Base-by-base conservation (phyloP, 1,140 invertebrate genomes). In the Euglossa dilemma region DNA sequence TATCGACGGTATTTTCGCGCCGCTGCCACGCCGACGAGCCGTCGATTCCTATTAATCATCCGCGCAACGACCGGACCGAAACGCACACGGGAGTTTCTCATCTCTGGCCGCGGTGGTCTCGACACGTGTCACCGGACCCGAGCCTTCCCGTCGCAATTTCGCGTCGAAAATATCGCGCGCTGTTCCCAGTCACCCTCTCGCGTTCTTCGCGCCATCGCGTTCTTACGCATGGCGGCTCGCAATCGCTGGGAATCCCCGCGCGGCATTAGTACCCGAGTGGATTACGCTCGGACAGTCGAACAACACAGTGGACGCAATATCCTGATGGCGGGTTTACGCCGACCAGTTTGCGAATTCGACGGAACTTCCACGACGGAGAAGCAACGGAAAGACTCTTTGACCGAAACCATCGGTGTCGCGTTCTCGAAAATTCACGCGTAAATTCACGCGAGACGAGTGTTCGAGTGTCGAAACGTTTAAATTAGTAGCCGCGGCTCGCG, bases 11-110 rank as follows among this genome's bases (percentile, higher is more conserved):
- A 79, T 82, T 85, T 56, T 87, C 74, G 14, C 61, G 36, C 50
- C 25, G 47, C 18, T 25, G 45, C 52, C 43, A 74, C 77, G 28
- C 45, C 54, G 36, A 85, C 74, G 75, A 79, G 66, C 80, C 66
- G 83, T 89, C 86, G 84, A 88, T 88, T 76, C 61, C 84, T 88
- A 88, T 89, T 89, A 83, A 88, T 88, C 87, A 83, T 59, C 71
- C 28, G 36, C 36, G 54, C 56, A 84, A 77, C 57, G 59, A 61
- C 59, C 52, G 28, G 5, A 6, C 78, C 78, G 75, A 72, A 75
- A 87, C 80, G 80, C 75, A 79, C 66, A 70, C 43, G 47, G 73
- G 59, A 85, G 77, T 87, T 87, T 87, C 82, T 87, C 81, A 81
- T 84, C 67, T 64, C 36, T 47, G 54, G 74, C 73, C 66, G 71